Percentiles rank a stretch among this genome's conserved stretches.
Conservation (phyloP, 2,888 invertebrate species). For the Andrena minutula region DNA sequence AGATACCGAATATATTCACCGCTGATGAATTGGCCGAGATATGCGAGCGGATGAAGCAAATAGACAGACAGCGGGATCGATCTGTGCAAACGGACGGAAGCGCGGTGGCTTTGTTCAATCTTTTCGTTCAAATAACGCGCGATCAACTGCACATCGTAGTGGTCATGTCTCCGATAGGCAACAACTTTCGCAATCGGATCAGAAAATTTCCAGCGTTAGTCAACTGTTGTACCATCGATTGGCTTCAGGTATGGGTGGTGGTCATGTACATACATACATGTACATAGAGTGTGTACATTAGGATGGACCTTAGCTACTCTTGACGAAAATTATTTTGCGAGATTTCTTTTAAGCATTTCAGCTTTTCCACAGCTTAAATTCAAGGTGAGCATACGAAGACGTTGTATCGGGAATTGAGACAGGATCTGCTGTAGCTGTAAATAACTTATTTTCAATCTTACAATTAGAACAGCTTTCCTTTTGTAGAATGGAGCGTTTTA, state of each 20-base stretch:
- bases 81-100: constrained; percentile 96
- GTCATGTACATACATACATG: too few species aligned
- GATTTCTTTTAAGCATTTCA: background rate
- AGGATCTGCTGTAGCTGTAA: too few species aligned
- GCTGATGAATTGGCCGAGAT: constrained; percentile 95
- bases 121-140: constrained; percentile 94
- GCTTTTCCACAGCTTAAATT: background rate
- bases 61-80: constrained; percentile 95
- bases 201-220: constrained; percentile 97
- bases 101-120: constrained; percentile 94
- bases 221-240: constrained; percentile 98
- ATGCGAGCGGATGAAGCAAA: constrained; percentile 96
- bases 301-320: too few species aligned
- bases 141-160: constrained; percentile 96
- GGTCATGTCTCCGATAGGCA: constrained; percentile 96
- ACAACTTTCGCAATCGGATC: constrained; percentile 92
- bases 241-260: constrained; percentile 90
- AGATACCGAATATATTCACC: constrained; percentile 93
- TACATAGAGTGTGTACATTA: too few species aligned
- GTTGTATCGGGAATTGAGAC: too few species aligned
- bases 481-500: too few species aligned
- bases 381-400: too few species aligned
- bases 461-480: too few species aligned
- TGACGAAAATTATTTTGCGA: too few species aligned
- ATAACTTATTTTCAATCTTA: too few species aligned